A percentile compares a stretch with the other conserved stretches of the same genome.
Evolutionary conservation across 2,113 vertebrate species (phyloP).

Genomic region (Ploceus nigricollis): DNA sequence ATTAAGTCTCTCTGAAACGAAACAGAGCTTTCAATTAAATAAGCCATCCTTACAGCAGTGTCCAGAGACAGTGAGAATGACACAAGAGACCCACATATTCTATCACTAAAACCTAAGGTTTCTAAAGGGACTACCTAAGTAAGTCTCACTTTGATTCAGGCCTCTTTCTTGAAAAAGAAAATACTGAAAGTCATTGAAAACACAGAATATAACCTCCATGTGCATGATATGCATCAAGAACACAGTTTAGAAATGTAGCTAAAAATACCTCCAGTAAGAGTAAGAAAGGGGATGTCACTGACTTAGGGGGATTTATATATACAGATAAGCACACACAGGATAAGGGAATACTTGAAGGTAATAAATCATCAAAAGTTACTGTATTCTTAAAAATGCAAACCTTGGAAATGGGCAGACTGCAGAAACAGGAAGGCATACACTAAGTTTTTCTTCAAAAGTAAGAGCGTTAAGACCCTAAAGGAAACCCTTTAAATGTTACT

Average conservation of each 20-base stretch:
- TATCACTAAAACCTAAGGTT: not conserved
- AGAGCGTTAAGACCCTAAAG: not conserved
- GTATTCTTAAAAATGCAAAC: not conserved
- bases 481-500: not conserved
- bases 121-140: not conserved
- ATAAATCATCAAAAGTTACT: not conserved
- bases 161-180: not conserved
- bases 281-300: not conserved
- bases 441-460: not conserved
- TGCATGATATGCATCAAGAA: not conserved
- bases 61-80: not conserved
- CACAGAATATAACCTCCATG: not conserved
- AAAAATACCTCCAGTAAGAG: not conserved
- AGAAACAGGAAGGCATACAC: not conserved
- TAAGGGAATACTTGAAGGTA: not conserved
- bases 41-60: slow-evolving; percentile 41
- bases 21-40: slow-evolving; percentile 51
- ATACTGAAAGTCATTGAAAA: not conserved
- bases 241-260: not conserved
- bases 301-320: not conserved
- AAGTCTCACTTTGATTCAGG: not conserved
- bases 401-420: not conserved
- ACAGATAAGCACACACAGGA: not conserved
- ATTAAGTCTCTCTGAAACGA: slow-evolving; percentile 63
- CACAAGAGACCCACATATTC: not conserved